phyloP scores from a whole-genome alignment of 2,113 vertebrate genomes.

The Bothrops jararaca region DNA sequence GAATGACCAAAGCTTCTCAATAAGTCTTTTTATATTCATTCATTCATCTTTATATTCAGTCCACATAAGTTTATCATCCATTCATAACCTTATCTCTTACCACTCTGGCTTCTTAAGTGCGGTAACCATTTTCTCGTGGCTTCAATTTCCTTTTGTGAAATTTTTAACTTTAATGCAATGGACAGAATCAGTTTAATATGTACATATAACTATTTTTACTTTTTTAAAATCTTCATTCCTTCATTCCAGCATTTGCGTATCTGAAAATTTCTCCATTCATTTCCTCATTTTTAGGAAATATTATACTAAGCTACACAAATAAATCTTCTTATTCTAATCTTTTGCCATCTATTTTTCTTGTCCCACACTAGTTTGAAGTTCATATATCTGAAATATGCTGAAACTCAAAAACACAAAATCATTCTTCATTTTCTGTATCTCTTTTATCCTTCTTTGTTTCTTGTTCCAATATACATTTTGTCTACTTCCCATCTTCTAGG shows the following conservation, averaged over 20 bases:
- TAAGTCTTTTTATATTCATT: no score
- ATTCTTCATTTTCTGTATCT: neutral
- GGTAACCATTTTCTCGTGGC: neutral
- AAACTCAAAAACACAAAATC: neutral
- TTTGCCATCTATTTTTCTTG: neutral
- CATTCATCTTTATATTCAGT: neutral
- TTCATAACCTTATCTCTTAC: neutral
- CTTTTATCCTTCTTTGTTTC: neutral
- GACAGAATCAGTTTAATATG: neutral
- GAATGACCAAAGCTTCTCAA: neutral
- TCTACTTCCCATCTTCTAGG: neutral
- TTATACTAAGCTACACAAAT: neutral
- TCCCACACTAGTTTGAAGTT: neutral
- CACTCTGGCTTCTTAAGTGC: neutral
- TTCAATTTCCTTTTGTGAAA: neutral
- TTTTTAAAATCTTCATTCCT: neutral
- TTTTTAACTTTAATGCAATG: neutral
- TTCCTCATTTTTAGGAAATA: neutral
- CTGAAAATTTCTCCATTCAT: neutral
- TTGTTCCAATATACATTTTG: neutral
- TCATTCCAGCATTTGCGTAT: neutral
- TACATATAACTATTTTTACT: neutral
- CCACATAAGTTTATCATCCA: neutral
- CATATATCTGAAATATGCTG: neutral
- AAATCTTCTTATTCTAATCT: neutral